phyloP scores from a whole-genome alignment of 2,797 vertebrate genomes.

The Macrochelys suwanniensis region DNA sequence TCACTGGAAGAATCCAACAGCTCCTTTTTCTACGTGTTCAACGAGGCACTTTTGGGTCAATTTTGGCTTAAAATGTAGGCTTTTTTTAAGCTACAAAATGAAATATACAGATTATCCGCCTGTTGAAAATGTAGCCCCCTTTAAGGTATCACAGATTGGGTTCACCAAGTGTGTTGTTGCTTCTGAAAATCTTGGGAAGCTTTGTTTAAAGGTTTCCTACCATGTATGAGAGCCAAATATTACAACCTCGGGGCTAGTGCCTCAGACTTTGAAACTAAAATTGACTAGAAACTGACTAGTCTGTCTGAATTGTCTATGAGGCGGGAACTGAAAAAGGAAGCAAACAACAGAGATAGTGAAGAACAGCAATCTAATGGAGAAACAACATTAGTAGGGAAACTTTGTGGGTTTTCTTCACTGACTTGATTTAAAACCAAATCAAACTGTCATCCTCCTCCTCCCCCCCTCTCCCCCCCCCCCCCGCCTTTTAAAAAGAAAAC shows the following conservation, averaged over 20 bases:
- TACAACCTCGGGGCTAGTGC: background rate
- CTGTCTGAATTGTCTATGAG: background rate
- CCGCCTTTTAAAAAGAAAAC: background rate
- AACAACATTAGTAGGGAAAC: background rate
- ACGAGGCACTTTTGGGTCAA: background rate
- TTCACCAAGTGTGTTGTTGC: background rate
- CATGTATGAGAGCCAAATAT: background rate
- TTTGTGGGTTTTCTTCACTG: background rate
- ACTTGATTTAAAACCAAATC: background rate
- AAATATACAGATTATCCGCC: background rate
- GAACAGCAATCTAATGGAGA: no score
- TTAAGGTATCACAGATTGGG: background rate
- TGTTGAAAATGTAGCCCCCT: background rate
- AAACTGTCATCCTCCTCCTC: background rate
- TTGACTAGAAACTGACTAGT: background rate
- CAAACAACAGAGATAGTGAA: no score
- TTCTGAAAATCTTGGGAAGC: background rate
- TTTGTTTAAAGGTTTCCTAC: background rate
- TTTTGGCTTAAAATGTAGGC: background rate
- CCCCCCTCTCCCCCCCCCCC: no score
- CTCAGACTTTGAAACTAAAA: background rate
- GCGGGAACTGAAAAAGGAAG: background rate
- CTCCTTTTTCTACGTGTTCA: background rate
- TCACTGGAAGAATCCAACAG: background rate
- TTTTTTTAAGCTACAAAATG: background rate